Conservation (phyloP, 2,113 vertebrate genomes). For the Sigmodon hispidus region DNA sequence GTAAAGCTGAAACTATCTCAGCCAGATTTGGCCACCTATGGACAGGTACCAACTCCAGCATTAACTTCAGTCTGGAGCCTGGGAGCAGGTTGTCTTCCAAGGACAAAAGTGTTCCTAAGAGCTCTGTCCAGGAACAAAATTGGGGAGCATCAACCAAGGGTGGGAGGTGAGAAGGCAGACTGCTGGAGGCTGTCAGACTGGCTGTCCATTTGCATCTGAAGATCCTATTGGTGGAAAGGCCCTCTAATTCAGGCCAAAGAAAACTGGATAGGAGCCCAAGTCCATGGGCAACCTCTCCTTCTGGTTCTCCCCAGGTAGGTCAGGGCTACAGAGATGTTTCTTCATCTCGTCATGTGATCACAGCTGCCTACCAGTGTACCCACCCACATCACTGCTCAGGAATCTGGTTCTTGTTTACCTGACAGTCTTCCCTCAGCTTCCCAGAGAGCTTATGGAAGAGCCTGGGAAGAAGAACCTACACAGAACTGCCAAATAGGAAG, state of each 20-base stretch:
- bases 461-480: background rate
- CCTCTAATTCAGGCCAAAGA: background rate
- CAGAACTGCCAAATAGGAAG: background rate
- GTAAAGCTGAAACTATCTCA: background rate
- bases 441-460: background rate
- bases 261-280: background rate
- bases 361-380: slow-evolving; percentile 28
- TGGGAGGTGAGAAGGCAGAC: background rate
- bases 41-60: background rate
- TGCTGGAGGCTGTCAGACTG: background rate
- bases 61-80: background rate
- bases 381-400: slow-evolving; percentile 51
- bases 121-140: background rate
- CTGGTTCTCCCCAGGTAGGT: background rate
- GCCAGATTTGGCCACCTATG: background rate
- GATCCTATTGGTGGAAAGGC: background rate
- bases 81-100: background rate
- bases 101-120: background rate
- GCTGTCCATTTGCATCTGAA: background rate
- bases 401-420: slow-evolving; percentile 75
- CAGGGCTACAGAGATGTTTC: slow-evolving; percentile 36
- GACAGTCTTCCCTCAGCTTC: slow-evolving; percentile 52
- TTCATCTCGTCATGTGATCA: slow-evolving; percentile 42
- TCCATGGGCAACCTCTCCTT: background rate
- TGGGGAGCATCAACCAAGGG: background rate